Evolutionary conservation across 2,888 invertebrate species (phyloP).

Genomic region (Lampropteryx suffumata): DNA sequence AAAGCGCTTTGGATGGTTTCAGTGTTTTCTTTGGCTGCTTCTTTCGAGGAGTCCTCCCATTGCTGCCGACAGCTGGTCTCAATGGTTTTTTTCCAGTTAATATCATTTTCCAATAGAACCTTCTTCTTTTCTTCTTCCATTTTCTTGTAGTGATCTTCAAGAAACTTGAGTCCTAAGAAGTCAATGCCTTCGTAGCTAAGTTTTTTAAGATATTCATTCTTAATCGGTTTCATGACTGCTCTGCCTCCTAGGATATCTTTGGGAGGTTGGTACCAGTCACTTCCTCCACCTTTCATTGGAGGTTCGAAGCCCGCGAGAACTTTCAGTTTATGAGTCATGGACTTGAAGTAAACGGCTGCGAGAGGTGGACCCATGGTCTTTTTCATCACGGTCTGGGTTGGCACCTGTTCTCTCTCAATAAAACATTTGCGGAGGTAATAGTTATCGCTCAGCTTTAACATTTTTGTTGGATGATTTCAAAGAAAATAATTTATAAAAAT

Average conservation of each 20-base stretch:
- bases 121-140: constrained; percentile 49
- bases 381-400: constrained; percentile 64
- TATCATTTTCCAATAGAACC: constrained; percentile 50
- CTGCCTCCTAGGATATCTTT: constrained; percentile 56
- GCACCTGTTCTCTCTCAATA: constrained; percentile 61
- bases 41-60: constrained; percentile 45
- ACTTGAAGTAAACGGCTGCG: constrained; percentile 68
- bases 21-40: constrained; percentile 50
- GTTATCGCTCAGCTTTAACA: constrained; percentile 57
- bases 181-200: constrained; percentile 58
- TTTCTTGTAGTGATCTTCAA: constrained; percentile 43
- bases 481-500: constrained; percentile 8
- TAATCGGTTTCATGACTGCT: constrained; percentile 58
- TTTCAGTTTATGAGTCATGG: constrained; percentile 61
- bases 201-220: constrained; percentile 50
- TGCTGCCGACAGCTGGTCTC: constrained; percentile 37
- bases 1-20: constrained; percentile 51
- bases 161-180: constrained; percentile 46
- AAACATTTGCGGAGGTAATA: constrained; percentile 64
- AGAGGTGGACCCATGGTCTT: constrained; percentile 60
- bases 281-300: constrained; percentile 64
- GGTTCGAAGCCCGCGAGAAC: constrained; percentile 69
- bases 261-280: constrained; percentile 66
- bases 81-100: constrained; percentile 54
- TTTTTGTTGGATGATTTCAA: constrained; percentile 26